Conservation (phyloP, 2,113 vertebrate species). For the Mesoclemmys tuberculata region DNA sequence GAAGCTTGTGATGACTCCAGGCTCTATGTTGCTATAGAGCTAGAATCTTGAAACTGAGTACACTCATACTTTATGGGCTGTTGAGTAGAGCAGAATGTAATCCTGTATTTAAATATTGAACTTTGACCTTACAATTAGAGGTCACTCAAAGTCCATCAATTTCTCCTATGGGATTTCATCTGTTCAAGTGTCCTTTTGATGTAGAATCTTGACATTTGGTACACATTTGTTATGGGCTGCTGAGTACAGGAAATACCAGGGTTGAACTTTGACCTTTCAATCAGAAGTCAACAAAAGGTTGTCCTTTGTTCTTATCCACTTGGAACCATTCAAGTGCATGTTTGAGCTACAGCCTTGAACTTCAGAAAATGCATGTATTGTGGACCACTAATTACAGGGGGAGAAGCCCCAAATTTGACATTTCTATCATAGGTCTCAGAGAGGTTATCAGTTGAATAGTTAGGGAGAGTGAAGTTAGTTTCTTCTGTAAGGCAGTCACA, state of each 20-base stretch:
- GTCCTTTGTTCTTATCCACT: slow-evolving; percentile 11
- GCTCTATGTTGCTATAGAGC: neutral
- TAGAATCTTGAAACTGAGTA: neutral
- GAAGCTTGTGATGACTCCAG: neutral
- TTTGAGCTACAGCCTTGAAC: neutral
- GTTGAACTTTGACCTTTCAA: slow-evolving; percentile 17
- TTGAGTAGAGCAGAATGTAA: neutral
- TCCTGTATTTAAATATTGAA: neutral
- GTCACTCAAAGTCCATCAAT: neutral
- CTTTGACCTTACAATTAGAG: fast-evolving
- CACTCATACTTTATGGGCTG: neutral
- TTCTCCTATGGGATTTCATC: neutral
- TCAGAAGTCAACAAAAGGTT: neutral
- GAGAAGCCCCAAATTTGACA: neutral
- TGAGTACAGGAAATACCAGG: neutral
- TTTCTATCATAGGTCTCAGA: neutral
- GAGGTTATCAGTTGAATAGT: neutral
- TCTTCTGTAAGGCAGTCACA: neutral
- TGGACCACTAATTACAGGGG: slow-evolving; percentile 1
- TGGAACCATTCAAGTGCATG: fast-evolving
- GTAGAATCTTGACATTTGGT: neutral
- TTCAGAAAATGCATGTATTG: neutral
- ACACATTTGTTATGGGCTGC: neutral
- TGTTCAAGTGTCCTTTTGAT: neutral
- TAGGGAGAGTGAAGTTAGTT: neutral